Evolutionary conservation across 2,888 invertebrate genomes (phyloP).

Genomic region (Congeria kusceri): DNA sequence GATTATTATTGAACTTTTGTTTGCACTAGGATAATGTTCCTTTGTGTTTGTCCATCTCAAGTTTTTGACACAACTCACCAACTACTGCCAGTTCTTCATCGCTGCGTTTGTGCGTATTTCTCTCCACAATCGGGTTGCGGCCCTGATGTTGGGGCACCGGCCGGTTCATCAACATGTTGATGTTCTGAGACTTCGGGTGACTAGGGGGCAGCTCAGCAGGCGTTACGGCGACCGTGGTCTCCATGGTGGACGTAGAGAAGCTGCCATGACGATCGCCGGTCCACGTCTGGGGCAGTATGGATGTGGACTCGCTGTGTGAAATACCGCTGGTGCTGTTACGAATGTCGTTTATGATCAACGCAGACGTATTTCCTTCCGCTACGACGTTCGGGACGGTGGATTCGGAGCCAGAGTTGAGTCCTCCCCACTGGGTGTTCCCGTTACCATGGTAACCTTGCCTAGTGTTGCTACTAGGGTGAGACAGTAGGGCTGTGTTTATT

Average conservation of each 20-base stretch:
- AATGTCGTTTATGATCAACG: constrained; percentile 64
- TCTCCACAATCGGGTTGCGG: constrained; percentile 92
- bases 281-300: constrained; percentile 49
- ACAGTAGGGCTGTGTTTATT: constrained; percentile 84
- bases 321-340: constrained; percentile 37
- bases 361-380: constrained; percentile 58
- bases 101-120: constrained; percentile 89
- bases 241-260: constrained; percentile 87
- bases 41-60: too few species aligned
- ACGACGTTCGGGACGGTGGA: constrained; percentile 47
- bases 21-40: too few species aligned
- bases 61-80: too few species aligned
- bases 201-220: constrained; percentile 86
- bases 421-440: constrained; percentile 59
- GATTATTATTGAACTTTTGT: too few species aligned
- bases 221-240: constrained; percentile 88
- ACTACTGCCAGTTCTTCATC: constrained; percentile 87
- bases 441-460: constrained; percentile 61
- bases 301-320: constrained; percentile 34
- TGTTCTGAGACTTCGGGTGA: constrained; percentile 78
- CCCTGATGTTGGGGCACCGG: constrained; percentile 92
- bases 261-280: constrained; percentile 71
- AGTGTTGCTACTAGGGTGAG: constrained; percentile 45
- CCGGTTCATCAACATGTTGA: constrained; percentile 75
- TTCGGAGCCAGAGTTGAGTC: constrained; percentile 48